These are phyloP conservation scores for Hypotaenidia okinawae DNA, from an alignment of 2,797 vertebrate species.

Conservation along the genomic window DNA sequence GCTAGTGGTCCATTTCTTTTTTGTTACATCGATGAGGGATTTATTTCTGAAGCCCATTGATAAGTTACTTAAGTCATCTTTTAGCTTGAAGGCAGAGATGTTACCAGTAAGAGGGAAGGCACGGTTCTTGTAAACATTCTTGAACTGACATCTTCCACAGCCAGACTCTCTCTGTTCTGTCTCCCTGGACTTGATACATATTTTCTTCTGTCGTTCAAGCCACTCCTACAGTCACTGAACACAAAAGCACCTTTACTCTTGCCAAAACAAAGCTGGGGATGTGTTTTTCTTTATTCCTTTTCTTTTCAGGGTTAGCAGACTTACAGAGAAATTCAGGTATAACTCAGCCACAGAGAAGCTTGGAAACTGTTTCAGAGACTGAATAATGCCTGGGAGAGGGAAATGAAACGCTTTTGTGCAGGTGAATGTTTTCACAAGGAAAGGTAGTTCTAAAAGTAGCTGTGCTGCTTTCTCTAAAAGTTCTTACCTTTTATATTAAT, in stretches of 20 bases:
- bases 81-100: background rate
- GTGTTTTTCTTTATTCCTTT: background rate
- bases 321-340: background rate
- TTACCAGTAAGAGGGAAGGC: background rate
- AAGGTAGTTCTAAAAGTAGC: background rate
- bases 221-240: background rate
- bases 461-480: background rate
- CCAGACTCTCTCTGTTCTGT: background rate
- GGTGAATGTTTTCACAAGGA: background rate
- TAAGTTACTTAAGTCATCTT: background rate
- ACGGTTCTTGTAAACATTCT: background rate
- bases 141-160: background rate
- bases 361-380: background rate
- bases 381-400: background rate
- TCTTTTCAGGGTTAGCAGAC: background rate
- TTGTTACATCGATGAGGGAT: background rate
- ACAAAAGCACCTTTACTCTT: background rate
- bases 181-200: background rate
- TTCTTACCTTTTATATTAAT: background rate
- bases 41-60: conserved; percentile 5
- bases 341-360: background rate
- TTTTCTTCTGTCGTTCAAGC: background rate
- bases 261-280: background rate
- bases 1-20: conserved; percentile 17
- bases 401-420: background rate